Conservation (phyloP, 1,140 invertebrate genomes). For the Argopecten irradians region DNA sequence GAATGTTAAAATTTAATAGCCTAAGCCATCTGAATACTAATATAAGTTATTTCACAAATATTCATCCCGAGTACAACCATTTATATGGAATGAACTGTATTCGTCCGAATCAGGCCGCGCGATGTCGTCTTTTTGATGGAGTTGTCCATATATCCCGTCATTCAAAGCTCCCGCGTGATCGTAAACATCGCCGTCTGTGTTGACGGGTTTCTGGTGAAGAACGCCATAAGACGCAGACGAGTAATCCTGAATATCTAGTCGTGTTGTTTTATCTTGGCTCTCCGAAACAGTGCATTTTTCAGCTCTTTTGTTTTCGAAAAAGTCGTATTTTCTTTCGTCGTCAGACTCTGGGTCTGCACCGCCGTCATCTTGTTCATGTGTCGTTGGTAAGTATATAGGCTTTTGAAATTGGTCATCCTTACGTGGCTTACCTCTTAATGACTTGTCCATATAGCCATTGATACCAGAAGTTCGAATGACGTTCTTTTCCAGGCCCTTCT, state of each 20-base stretch:
- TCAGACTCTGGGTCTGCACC: background rate
- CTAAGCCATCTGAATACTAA: too few relatives aligned
- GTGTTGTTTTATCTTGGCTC: background rate
- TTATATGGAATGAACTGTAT: background rate
- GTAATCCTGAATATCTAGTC: background rate
- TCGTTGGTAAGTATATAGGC: background rate
- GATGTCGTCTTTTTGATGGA: background rate
- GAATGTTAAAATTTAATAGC: too few relatives aligned
- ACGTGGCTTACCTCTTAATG: background rate
- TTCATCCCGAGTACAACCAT: too few relatives aligned
- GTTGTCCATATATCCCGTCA: background rate
- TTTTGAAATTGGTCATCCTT: background rate
- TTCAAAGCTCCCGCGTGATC: background rate
- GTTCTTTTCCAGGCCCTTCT: background rate
- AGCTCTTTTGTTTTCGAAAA: background rate
- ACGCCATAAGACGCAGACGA: background rate
- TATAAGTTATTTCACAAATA: background rate
- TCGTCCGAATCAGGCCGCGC: background rate
- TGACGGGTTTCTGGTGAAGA: background rate
- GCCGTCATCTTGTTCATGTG: background rate
- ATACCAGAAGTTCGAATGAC: background rate
- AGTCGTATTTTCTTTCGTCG: background rate
- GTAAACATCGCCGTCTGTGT: background rate
- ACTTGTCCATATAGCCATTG: background rate
- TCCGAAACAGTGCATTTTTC: background rate